phyloP scores from a whole-genome alignment of 2,113 vertebrate genomes.

The Ctenomys sociabilis region DNA sequence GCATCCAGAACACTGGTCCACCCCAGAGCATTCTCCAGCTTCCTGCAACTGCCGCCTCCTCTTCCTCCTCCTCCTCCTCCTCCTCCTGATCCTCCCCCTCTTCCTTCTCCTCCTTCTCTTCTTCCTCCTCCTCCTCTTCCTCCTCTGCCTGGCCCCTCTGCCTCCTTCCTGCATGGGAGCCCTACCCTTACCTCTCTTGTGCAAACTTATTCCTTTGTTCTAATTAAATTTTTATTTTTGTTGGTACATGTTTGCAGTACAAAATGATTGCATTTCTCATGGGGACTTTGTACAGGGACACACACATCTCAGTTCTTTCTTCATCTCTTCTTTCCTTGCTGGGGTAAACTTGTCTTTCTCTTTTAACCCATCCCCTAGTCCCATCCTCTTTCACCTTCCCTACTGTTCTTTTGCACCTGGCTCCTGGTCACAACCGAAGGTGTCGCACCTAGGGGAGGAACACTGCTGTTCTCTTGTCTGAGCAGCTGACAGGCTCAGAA shows the following conservation, averaged over 20 bases:
- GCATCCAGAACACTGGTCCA: rapidly evolving
- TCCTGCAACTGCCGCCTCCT: not conserved
- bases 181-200: not conserved
- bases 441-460: not conserved
- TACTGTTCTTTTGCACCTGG: not conserved
- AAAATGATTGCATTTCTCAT: not conserved
- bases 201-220: not conserved
- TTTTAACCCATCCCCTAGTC: not conserved
- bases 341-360: not conserved
- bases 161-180: not conserved
- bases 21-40: rapidly evolving
- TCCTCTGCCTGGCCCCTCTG: no score
- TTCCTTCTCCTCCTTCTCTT: no score
- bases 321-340: not conserved
- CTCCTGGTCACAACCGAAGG: not conserved
- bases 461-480: not conserved
- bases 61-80: not conserved
- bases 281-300: not conserved
- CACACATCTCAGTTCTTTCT: not conserved
- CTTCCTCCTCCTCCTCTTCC: no score
- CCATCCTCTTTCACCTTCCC: not conserved
- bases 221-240: not conserved
- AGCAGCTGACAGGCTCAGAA: not conserved
- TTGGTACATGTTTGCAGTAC: not conserved
- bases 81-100: no score